Conservation (phyloP, 1,140 invertebrate species). For the Mylabris phalerata region DNA sequence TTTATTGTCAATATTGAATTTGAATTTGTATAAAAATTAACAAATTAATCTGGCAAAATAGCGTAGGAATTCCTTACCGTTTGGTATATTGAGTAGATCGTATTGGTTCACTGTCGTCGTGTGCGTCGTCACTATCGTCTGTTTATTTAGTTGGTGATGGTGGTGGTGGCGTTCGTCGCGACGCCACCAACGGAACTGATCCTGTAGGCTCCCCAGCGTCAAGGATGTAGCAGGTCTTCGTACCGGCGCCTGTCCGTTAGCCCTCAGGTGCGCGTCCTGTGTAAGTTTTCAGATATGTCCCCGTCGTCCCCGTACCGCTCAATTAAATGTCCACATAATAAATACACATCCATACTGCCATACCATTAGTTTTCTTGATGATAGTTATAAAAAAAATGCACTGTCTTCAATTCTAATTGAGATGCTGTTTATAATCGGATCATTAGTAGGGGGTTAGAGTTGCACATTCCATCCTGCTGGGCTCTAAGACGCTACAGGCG, state of each 20-base stretch:
- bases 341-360: neutral
- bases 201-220: conserved; percentile 17
- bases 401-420: too few relatives aligned
- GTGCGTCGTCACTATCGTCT: neutral
- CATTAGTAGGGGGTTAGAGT: neutral
- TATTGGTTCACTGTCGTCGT: neutral
- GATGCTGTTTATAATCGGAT: too few relatives aligned
- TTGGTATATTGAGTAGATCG: neutral
- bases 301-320: neutral
- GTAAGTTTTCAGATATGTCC: neutral
- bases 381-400: too few relatives aligned
- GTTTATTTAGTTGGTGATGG: neutral
- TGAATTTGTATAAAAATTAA: too few relatives aligned
- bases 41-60: too few relatives aligned
- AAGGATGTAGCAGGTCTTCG: conserved; percentile 7
- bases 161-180: conserved; percentile 13
- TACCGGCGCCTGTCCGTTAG: conserved; percentile 23
- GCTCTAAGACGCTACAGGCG: conserved; percentile 5
- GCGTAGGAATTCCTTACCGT: neutral
- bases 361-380: neutral
- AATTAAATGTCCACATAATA: conserved; percentile 17
- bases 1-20: too few relatives aligned
- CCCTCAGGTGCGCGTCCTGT: conserved; percentile 16
- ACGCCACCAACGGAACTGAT: conserved; percentile 20
- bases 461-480: neutral